Conservation (phyloP, 1,140 invertebrate genomes). For the Leptopilina clavipes region DNA sequence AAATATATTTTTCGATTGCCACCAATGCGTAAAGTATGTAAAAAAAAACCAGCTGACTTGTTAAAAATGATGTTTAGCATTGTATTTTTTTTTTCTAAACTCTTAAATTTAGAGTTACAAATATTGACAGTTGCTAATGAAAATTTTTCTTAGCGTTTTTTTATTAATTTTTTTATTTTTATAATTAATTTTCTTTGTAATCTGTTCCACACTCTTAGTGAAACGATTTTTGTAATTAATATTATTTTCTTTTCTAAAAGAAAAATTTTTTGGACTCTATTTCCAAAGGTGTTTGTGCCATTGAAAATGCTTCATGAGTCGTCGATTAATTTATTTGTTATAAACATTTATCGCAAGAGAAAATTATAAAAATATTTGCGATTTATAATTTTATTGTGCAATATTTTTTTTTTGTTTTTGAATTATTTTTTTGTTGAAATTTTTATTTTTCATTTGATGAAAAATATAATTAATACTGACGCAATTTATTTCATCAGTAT, state of each 20-base stretch:
- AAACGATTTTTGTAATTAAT: no score
- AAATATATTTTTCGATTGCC: background rate
- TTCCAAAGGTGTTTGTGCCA: background rate
- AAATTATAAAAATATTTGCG: background rate
- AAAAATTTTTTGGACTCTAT: background rate
- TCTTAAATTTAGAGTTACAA: background rate
- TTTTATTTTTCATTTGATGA: background rate
- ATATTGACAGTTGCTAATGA: background rate
- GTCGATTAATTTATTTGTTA: constrained; percentile 54
- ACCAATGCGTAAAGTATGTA: background rate
- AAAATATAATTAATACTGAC: constrained; percentile 8
- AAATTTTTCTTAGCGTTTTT: no score
- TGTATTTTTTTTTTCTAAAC: background rate
- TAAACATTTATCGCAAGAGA: constrained; percentile 20
- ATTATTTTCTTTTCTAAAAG: no score
- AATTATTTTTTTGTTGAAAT: background rate
- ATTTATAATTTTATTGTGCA: background rate
- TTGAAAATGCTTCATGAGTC: constrained; percentile 50
- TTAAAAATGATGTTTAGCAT: background rate
- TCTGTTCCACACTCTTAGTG: no score
- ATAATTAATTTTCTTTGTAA: background rate
- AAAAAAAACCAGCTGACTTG: background rate
- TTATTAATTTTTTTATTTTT: background rate
- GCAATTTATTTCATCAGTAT: constrained; percentile 47
- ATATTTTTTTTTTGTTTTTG: background rate